These are phyloP conservation scores for Hedya salicella DNA, from an alignment of 2,888 invertebrate species.

Conservation along the genomic window DNA sequence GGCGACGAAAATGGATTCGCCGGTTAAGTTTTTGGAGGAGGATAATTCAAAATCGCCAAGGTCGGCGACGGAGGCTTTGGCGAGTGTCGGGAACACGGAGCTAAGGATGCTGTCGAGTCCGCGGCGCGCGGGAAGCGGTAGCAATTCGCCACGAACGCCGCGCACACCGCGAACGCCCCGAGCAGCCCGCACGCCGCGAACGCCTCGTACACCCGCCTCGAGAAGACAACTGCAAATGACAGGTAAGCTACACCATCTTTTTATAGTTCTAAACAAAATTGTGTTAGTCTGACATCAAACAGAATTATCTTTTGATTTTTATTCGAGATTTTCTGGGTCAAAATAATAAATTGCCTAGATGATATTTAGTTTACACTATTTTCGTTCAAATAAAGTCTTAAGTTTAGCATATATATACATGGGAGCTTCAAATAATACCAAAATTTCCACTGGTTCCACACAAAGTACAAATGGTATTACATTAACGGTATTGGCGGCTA, in stretches of 20 bases:
- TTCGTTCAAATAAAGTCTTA: too few species aligned
- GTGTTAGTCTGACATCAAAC: background rate
- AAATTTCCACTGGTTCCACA: background rate
- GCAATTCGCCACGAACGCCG: slow-evolving; percentile 70
- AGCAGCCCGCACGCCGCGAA: slow-evolving; percentile 69
- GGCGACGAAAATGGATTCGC: slow-evolving; percentile 73
- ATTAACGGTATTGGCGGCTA: background rate
- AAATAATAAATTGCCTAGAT: too few species aligned
- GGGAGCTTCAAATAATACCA: background rate
- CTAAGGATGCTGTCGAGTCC: slow-evolving; percentile 74
- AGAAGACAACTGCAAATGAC: slow-evolving; percentile 83
- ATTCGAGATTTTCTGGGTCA: too few species aligned
- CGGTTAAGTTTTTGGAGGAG: slow-evolving; percentile 76
- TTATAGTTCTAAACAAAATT: background rate
- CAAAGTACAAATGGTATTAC: background rate
- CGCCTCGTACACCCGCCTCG: slow-evolving; percentile 78
- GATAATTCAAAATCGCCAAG: slow-evolving; percentile 73
- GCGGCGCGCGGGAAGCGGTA: slow-evolving; percentile 62
- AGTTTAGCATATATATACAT: too few species aligned
- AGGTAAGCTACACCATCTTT: slow-evolving; percentile 63
- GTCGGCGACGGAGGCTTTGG: slow-evolving; percentile 71
- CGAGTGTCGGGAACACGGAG: slow-evolving; percentile 76
- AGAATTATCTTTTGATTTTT: too few species aligned
- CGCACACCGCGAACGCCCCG: slow-evolving; percentile 62
- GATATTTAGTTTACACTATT: too few species aligned